These are phyloP conservation scores for Chydorus sphaericus DNA, from an alignment of 2,888 invertebrate genomes.

Conservation along the genomic window DNA sequence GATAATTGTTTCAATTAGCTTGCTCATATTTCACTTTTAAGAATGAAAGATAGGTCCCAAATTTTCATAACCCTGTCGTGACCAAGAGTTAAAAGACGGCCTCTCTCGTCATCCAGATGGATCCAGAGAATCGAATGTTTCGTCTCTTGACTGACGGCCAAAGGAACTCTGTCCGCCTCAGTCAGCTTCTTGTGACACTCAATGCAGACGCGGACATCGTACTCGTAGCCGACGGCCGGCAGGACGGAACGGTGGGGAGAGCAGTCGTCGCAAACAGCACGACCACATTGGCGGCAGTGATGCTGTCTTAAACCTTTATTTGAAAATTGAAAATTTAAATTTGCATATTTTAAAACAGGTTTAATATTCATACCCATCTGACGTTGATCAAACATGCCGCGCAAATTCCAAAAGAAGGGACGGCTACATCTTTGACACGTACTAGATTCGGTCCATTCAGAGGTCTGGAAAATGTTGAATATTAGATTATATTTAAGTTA, in stretches of 20 bases:
- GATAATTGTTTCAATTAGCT: too few relatives aligned
- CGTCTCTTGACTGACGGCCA: conserved; percentile 90
- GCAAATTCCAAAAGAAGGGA: conserved; percentile 98
- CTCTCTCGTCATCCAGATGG: conserved; percentile 76
- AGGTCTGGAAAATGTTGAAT: conserved; percentile 42
- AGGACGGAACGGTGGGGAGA: conserved; percentile 74
- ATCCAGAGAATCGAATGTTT: conserved; percentile 80
- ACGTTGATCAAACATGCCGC: conserved; percentile 95
- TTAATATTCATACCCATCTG: conserved; percentile 49
- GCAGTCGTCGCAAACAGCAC: conserved; percentile 87
- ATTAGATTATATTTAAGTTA: neutral
- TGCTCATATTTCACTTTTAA: neutral
- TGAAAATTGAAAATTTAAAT: neutral
- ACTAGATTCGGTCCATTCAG: conserved; percentile 89
- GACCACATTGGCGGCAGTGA: conserved; percentile 52
- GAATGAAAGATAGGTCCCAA: conserved; percentile 5
- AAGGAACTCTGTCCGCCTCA: conserved; percentile 70
- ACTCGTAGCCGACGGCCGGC: conserved; percentile 95
- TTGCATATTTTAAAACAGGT: too few relatives aligned
- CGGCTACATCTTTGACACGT: conserved; percentile 83
- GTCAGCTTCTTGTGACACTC: conserved; percentile 70
- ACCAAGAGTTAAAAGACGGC: conserved; percentile 79
- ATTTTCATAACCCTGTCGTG: conserved; percentile 49
- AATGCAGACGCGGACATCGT: conserved; percentile 89
- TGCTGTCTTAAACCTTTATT: conserved; percentile 28